phyloP scores from a whole-genome alignment of 92 coral and sea anemone species.

The Pocillopora meandrina region DNA sequence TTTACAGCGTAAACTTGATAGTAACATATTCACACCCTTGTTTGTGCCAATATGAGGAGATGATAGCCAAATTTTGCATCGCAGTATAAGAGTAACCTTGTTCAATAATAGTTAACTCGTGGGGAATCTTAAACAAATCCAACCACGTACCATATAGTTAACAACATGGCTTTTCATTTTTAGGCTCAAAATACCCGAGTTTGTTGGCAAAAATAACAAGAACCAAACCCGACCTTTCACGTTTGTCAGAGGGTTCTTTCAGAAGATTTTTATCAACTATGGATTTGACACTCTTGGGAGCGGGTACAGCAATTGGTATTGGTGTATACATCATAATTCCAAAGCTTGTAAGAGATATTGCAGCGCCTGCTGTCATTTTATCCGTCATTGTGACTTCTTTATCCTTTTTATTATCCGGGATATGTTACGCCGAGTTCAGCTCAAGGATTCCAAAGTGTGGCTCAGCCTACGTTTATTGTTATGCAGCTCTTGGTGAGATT shows the following conservation, averaged over 20 bases:
- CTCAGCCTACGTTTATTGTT: conserved; percentile 64
- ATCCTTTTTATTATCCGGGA: conserved; percentile 39
- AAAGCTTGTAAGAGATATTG: conserved; percentile 41
- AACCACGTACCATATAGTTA: neutral
- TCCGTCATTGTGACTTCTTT: conserved; percentile 54
- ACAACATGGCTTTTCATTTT: neutral
- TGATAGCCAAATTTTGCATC: too few relatives aligned
- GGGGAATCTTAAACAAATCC: neutral
- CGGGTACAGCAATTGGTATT: conserved; percentile 50
- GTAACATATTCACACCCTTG: too few relatives aligned
- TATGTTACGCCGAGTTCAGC: conserved; percentile 75
- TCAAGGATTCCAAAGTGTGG: conserved; percentile 63
- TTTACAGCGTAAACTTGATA: too few relatives aligned
- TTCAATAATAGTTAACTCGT: too few relatives aligned
- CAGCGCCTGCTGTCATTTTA: conserved; percentile 59
- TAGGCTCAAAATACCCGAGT: neutral
- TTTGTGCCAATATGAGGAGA: too few relatives aligned
- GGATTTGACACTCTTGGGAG: conserved; percentile 51
- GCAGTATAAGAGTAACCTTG: too few relatives aligned
- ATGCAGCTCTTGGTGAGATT: conserved; percentile 64
- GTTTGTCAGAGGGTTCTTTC: conserved; percentile 15
- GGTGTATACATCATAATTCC: conserved; percentile 64
- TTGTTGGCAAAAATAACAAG: conserved; percentile 3
- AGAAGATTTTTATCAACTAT: conserved; percentile 3
- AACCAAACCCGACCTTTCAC: neutral